phyloP scores from a whole-genome alignment of 2,888 invertebrate genomes.

The Tipula helvola region DNA sequence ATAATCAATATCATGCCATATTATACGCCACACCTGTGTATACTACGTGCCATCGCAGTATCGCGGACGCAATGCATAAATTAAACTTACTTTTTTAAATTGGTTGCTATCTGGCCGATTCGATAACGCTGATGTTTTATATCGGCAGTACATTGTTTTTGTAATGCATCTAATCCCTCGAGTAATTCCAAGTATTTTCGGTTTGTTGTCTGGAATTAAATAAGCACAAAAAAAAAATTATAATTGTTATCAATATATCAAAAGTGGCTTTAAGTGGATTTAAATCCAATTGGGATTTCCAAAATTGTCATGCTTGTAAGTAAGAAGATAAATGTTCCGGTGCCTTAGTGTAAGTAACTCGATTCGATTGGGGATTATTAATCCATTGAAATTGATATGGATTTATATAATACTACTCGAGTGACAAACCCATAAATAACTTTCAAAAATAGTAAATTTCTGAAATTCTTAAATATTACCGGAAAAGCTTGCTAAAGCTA shows the following conservation, averaged over 20 bases:
- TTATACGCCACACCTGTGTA: neutral
- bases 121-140: constrained; percentile 87
- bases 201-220: constrained; percentile 51
- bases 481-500: too few species aligned
- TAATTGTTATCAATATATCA: neutral
- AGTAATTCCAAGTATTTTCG: constrained; percentile 74
- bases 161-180: constrained; percentile 70
- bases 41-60: neutral
- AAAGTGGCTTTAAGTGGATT: too few species aligned
- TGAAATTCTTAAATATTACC: too few species aligned
- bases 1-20: neutral
- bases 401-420: too few species aligned
- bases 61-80: neutral
- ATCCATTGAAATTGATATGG: too few species aligned
- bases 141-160: constrained; percentile 77
- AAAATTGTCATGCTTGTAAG: neutral
- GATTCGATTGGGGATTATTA: too few species aligned
- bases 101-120: constrained; percentile 64
- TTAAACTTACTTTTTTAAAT: constrained; percentile 58
- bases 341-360: too few species aligned
- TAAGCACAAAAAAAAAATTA: constrained; percentile 19
- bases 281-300: neutral
- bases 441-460: too few species aligned
- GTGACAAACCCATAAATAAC: too few species aligned
- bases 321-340: too few species aligned